Base-by-base conservation (phyloP, 2,888 invertebrate genomes). In the Epinotia ramella region DNA sequence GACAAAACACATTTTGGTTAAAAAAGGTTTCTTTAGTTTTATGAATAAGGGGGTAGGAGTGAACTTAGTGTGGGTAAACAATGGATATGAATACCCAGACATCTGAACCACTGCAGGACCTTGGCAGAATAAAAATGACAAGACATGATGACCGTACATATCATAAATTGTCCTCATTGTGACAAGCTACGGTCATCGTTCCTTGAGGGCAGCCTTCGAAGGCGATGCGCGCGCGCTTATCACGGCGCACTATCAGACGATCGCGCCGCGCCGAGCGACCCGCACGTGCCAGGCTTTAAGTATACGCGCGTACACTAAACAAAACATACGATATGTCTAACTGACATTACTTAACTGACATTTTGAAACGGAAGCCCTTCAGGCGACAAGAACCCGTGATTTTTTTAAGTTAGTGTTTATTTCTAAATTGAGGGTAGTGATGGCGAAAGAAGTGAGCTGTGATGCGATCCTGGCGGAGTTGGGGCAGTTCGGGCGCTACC, bases 401-500 rank as follows among this genome's bases (percentile, higher is more conserved):
- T 6, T n/a, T 16, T 28, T 28, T 7, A 79, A 78, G 44, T 81
- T 80, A 63, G 80, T 82, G 16, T 40, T 40, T 40, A 40, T 72
- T 72, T 0, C 79, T 78, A 56, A 80, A 79, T 20, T 79, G 77
- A 67, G 78, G 76, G 3, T 79, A 53, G 78, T n/a, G 82, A 84
- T 7, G 83, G 53, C 0, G 78, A 89, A 66, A n/a, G 75, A 71
- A 3, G 60, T 66, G 5, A 86, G 90, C 80, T 81, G 95, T 77
- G 95, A 95, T 73, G 81, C 82, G 9, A 85, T 93, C 57, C 81
- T 95, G 77, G 81, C 77, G 1, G 88, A 92, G 81, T 78, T 94
- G 77, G 95, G 95, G 11, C 87, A 88, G 73, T 95, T 92, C 81
- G 94, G 95, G 5, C 87, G 88, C 69, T 95, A 90, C 82, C 95